Conservation (phyloP, 2,797 vertebrate genomes). For the Hoplostethus mediterraneus region DNA sequence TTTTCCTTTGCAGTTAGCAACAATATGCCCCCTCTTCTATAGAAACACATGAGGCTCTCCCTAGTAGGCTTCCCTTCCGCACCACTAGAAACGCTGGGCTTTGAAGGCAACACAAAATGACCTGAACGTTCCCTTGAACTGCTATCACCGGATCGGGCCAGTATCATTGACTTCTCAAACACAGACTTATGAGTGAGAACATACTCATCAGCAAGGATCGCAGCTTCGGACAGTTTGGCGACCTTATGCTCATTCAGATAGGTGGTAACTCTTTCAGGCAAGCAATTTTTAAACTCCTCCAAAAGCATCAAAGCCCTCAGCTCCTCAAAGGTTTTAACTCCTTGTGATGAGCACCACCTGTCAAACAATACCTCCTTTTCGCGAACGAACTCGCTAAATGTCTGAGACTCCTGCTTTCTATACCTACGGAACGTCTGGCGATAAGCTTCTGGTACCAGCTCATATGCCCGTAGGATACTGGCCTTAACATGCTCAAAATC, state of each 20-base stretch:
- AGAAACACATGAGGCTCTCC: too few relatives aligned
- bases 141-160: too few relatives aligned
- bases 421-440: not conserved
- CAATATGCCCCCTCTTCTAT: too few relatives aligned
- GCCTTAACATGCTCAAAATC: too few relatives aligned
- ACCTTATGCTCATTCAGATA: not conserved
- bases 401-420: not conserved
- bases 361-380: not conserved
- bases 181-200: not conserved
- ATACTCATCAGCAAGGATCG: too few relatives aligned
- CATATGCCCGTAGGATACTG: too few relatives aligned
- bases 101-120: not conserved
- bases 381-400: not conserved
- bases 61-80: not conserved
- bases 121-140: not conserved
- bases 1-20: too few relatives aligned
- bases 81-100: not conserved
- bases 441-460: too few relatives aligned
- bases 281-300: not conserved
- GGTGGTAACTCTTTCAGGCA: not conserved
- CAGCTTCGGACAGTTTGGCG: not conserved
- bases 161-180: not conserved
- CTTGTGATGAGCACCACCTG: not conserved
- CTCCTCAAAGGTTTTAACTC: not conserved
- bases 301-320: not conserved